Base-by-base conservation (phyloP, 2,797 vertebrate species). In the Diplodus sargus region DNA sequence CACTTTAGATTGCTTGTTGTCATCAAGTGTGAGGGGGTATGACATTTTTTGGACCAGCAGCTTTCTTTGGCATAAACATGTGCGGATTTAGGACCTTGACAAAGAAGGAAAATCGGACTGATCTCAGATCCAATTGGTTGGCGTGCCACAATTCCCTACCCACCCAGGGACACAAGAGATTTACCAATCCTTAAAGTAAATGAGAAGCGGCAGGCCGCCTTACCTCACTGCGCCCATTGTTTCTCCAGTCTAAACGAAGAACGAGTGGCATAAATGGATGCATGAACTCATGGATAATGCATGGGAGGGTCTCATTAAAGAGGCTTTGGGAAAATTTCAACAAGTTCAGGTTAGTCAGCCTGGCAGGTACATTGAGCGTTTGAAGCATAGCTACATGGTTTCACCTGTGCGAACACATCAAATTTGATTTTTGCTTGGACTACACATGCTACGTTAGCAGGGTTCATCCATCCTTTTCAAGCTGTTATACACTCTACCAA, bases 391-490 rank as follows among this genome's bases (percentile, higher is more conserved):
- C 15, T 2, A 20, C 52, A 56, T 11, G 3, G 74, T 58, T 75
- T 65, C 57, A 72, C 68, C 69, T 72, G 56, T 18, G 5, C 23
- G 17, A 62, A 81, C 25, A 60, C 57, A 66, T 69, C 10, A 43
- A 51, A 62, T 81, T 23, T 68, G 58, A 76, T 62, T 80, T 39
- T 48, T 49, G 22, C 49, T 51, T 22, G 57, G 62, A 65, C 42
- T 61, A 25, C 34, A 15, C 53, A n/a, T 47, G 77, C 80, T 58
- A 52, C 47, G 63, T 75, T 59, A 45, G 65, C 39, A 63, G 28
- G 30, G 48, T 59, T 85, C 67, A 72, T 83, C 45, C 69, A 75
- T 84, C 67, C 79, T 71, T 81, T 82, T 87, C 65, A 74, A 60
- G 65, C 47, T 56, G 42, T 61, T 66, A 34, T 25, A 61, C 74